Base-by-base conservation (phyloP, 1,140 invertebrate genomes). In the Nautilus pompilius region DNA sequence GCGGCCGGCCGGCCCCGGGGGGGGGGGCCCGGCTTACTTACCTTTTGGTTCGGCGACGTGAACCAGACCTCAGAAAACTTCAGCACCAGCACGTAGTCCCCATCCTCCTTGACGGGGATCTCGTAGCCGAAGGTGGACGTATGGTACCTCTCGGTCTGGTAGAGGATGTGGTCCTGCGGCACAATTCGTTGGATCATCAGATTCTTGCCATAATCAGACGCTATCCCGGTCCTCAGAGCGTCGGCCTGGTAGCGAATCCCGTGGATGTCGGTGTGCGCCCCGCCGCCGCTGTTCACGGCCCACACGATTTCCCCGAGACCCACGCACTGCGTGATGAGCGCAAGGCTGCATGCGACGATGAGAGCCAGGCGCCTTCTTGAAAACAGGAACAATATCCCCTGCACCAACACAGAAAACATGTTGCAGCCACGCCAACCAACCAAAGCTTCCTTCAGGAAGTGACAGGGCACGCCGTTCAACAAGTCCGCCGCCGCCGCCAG, bases 41-140 rank as follows among this genome's bases (percentile, higher is more conserved):
- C 81, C 77, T 83, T 83, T 71, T 81, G 75, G 66, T 80, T 78
- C 15, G 80, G 65, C 20, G 78, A 72, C 29, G 79, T 79, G 62
- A 83, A 83, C 81, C 81, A 83, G 17, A 83, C 82, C 73, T 83
- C 82, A 66, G 77, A 77, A 66, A 83, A 83, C 65, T 83, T 83
- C 53, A 83, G 58, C 48, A 81, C 79, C n/a, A 83, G 46, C 5
- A 82, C 78, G 74, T 82, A 83, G 51, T 82, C 80, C 15, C 80
- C 82, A 62, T 83, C 80, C 58, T 69, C 68, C 60, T 66, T 69
- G 8, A 82, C 65, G 8, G 80, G 80, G 56, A 83, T 69, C 29
- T 80, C 76, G 63, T 83, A 83, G n/a, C 73, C 74, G 71, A 83
- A 83, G 5, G 72, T 80, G 29, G 71, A 75, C 48, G 72, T 69